These are phyloP conservation scores for Cepaea hortensis DNA, from an alignment of 2,888 invertebrate species.

Conservation along the genomic window DNA sequence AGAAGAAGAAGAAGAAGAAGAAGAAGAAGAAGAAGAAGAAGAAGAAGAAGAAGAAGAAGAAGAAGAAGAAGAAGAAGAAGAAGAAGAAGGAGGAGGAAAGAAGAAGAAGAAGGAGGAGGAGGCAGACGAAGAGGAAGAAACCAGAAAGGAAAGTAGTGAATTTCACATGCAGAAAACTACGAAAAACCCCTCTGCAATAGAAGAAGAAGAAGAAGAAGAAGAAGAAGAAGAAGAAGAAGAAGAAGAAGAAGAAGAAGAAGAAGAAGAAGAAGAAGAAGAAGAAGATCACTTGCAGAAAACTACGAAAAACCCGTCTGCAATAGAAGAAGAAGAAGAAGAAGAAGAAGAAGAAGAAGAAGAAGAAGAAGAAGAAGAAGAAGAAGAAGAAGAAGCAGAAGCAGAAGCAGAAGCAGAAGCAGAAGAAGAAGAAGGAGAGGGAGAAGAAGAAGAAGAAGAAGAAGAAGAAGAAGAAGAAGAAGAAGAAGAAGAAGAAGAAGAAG, in stretches of 20 bases:
- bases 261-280: neutral
- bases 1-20: neutral
- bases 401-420: too few species aligned
- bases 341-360: neutral
- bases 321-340: neutral
- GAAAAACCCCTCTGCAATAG: too few species aligned
- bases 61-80: conserved; percentile 20
- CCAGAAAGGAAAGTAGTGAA: neutral
- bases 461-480: neutral
- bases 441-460: neutral
- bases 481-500: neutral
- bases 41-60: conserved; percentile 28
- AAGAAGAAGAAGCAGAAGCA: neutral
- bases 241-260: neutral
- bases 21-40: conserved; percentile 8
- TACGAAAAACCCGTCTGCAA: too few species aligned
- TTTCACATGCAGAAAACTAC: too few species aligned
- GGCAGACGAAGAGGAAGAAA: neutral
- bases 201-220: neutral
- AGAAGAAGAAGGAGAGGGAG: neutral
- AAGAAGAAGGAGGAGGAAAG: conserved; percentile 7
- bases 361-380: neutral
- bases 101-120: neutral
- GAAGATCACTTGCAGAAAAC: neutral
- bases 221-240: neutral